Base-by-base conservation (phyloP, 2,888 invertebrate genomes). In the Malthinus seriepunctatus region DNA sequence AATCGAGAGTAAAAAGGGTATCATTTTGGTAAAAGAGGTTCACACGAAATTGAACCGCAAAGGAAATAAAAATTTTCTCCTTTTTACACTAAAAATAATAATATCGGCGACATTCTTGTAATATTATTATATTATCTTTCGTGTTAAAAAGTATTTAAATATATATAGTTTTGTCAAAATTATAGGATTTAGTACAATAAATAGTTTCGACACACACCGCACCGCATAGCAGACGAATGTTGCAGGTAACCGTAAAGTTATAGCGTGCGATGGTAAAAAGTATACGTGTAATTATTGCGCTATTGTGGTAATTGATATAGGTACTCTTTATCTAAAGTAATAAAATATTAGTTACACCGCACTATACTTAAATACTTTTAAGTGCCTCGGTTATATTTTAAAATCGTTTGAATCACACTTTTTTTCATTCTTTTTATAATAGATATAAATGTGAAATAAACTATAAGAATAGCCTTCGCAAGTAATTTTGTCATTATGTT, bases 181-280 rank as follows among this genome's bases (percentile, higher is more conserved):
- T 65, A 65, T 63, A 65, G 62, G 63, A 62, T 60, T 63, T 62
- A 62, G 47, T 58, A 60, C 62, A 60, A 62, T 65, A 65, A 65
- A 65, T 60, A 60, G 65, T 65, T 63, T 65, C 65, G 65, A 65
- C 65, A 23, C 23, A n/a, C n/a, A n/a, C n/a, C n/a, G n/a, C n/a
- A 65, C 63, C 56, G 50, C 56, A 58, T 54, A 63, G 53, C 58
- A 60, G 58, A 61, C 60, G n/a, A 42, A 42, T 42, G 63, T 56
- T 60, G 50, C 58, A 55, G 58, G 56, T 58, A 63, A 55, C 58
- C 42, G 54, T 51, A 42, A 56, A 53, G 55, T 23, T 23, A 12
- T 62, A 42, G 63, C 63, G 63, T 61, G n/a, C n/a, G 61, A 52
- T 58, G 49, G 51, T 50, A 55, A 53, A 51, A 51, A 62, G 50